These are phyloP conservation scores for Fopius arisanus DNA, from an alignment of 1,140 invertebrate genomes.

Conservation along the genomic window DNA sequence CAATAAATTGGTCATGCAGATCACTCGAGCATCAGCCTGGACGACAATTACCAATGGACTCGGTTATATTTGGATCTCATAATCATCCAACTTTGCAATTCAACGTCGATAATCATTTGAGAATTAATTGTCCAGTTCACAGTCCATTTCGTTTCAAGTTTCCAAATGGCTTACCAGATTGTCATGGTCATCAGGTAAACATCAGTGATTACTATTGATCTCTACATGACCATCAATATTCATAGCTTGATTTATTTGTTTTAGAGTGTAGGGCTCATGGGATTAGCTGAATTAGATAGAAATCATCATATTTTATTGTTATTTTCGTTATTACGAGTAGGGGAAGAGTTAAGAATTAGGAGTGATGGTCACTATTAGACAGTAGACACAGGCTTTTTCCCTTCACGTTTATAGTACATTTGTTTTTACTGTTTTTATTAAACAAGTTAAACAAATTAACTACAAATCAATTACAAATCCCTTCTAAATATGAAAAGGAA, in stretches of 20 bases:
- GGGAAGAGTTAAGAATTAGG: background rate
- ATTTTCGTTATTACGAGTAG: background rate
- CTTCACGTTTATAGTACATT: background rate
- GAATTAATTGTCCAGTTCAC: conserved; percentile 70
- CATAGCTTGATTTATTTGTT: too few species aligned
- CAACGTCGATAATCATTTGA: conserved; percentile 51
- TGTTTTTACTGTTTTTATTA: background rate
- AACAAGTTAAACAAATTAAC: background rate
- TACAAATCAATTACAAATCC: too few species aligned
- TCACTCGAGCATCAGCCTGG: conserved; percentile 56
- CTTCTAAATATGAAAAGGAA: background rate
- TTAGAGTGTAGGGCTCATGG: too few species aligned
- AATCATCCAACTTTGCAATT: conserved; percentile 51
- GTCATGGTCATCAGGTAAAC: conserved; percentile 66
- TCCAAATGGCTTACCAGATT: conserved; percentile 67
- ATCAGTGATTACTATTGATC: background rate
- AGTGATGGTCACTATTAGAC: background rate
- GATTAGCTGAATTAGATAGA: too few species aligned
- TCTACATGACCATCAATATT: background rate
- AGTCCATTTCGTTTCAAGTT: conserved; percentile 71
- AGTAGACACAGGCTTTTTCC: background rate
- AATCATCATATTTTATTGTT: background rate
- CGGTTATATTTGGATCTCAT: conserved; percentile 58
- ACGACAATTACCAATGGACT: conserved; percentile 56
- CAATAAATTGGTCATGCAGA: conserved; percentile 59